Conservation (phyloP, 2,888 invertebrate genomes). For the Mechanitis mazaeus region DNA sequence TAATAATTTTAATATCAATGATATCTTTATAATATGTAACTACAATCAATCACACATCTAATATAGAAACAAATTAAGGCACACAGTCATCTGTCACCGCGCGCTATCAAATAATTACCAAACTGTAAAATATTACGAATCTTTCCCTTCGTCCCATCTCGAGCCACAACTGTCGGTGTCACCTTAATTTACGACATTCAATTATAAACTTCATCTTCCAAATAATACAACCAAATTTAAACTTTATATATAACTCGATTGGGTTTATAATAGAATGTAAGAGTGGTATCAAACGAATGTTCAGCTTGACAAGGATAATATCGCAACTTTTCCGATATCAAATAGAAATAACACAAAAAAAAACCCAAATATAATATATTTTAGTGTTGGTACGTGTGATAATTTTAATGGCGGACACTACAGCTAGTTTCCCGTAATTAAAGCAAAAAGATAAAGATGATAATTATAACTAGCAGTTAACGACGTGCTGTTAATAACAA, state of each 20-base stretch:
- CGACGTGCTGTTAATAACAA: constrained; percentile 41
- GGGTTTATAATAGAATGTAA: background rate
- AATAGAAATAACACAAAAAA: constrained; percentile 1
- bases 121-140: constrained; percentile 70
- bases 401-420: constrained; percentile 27
- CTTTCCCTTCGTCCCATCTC: constrained; percentile 46
- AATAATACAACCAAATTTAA: constrained; percentile 12
- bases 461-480: constrained; percentile 52
- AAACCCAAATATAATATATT: background rate
- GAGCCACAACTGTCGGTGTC: constrained; percentile 76
- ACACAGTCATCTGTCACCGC: constrained; percentile 52
- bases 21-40: constrained; percentile 3
- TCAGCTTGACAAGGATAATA: background rate
- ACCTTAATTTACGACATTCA: constrained; percentile 77
- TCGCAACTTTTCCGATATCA: constrained; percentile 1
- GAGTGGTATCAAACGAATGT: background rate
- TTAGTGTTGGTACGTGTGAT: background rate
- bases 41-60: constrained; percentile 49
- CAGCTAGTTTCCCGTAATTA: constrained; percentile 59
- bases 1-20: no score
- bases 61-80: constrained; percentile 47
- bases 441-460: constrained; percentile 55
- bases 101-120: constrained; percentile 69
- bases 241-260: constrained; percentile 1
- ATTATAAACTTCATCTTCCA: constrained; percentile 69